Percentiles rank a stretch among this genome's conserved stretches.
Conservation (phyloP, 2,888 invertebrate species). For the Dilophus febrilis region DNA sequence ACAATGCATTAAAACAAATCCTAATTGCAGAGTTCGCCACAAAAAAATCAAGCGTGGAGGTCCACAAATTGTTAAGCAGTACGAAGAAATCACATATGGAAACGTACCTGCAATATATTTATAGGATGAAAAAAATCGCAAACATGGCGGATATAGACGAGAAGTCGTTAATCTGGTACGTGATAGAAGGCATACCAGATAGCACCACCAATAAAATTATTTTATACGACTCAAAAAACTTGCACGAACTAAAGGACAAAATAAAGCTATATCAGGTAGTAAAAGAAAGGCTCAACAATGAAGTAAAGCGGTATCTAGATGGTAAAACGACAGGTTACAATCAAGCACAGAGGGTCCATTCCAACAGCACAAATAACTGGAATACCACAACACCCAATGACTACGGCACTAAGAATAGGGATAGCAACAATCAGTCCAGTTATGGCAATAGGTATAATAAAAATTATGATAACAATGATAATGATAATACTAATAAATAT, state of each 20-base stretch:
- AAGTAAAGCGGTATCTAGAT: neutral
- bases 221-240: neutral
- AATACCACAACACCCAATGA: neutral
- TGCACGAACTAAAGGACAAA: neutral
- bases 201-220: neutral
- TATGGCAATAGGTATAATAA: slow-evolving; percentile 12
- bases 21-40: slow-evolving; percentile 4
- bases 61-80: slow-evolving; percentile 5
- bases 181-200: neutral
- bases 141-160: slow-evolving; percentile 7
- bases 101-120: slow-evolving; percentile 7
- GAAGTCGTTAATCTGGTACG: neutral
- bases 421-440: slow-evolving; percentile 3
- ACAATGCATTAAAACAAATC: slow-evolving; percentile 3
- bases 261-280: neutral
- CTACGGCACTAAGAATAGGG: neutral
- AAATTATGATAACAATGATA: no score
- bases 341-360: neutral
- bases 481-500: no score
- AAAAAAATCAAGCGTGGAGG: slow-evolving; percentile 4
- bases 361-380: neutral
- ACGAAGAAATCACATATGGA: slow-evolving; percentile 6
- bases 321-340: neutral
- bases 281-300: neutral
- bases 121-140: slow-evolving; percentile 8